A percentile compares a stretch with the other conserved stretches of the same genome.
phyloP scores from a whole-genome alignment of 2,113 vertebrate genomes.

The Ia io region DNA sequence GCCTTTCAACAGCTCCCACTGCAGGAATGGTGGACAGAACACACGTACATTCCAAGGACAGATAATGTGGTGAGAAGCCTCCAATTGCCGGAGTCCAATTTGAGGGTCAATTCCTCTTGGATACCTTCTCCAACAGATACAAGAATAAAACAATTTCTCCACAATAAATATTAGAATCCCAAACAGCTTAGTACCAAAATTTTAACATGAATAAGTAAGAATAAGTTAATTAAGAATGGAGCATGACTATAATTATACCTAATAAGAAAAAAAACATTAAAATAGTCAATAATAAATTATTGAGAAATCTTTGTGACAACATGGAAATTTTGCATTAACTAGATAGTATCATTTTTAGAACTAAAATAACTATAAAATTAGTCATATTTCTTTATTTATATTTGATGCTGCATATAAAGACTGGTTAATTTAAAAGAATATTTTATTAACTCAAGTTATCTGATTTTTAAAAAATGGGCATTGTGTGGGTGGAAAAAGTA shows the following conservation, averaged over 20 bases:
- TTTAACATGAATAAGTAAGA: slow-evolving; percentile 35
- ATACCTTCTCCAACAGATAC: neutral
- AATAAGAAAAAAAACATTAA: slow-evolving; percentile 42
- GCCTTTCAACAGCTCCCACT: neutral
- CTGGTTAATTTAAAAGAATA: neutral
- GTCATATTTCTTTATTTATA: slow-evolving; percentile 54
- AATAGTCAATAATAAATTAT: slow-evolving; percentile 49
- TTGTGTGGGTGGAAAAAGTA: neutral
- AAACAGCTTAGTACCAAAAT: slow-evolving; percentile 18
- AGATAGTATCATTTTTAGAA: slow-evolving; percentile 39
- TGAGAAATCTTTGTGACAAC: slow-evolving; percentile 52
- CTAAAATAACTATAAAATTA: slow-evolving; percentile 65
- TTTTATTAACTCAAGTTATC: neutral
- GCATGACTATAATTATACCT: slow-evolving; percentile 32
- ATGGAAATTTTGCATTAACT: neutral
- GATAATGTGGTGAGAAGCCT: neutral
- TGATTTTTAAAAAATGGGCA: neutral
- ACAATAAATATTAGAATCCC: slow-evolving; percentile 14
- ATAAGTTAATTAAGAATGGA: slow-evolving; percentile 29
- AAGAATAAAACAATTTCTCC: neutral
- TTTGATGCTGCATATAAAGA: slow-evolving; percentile 35
- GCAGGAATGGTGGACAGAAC: neutral
- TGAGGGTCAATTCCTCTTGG: neutral
- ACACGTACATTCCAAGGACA: neutral
- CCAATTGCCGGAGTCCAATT: neutral